These are phyloP conservation scores for Diogma glabrata DNA, from an alignment of 2,888 invertebrate genomes.

Conservation along the genomic window DNA sequence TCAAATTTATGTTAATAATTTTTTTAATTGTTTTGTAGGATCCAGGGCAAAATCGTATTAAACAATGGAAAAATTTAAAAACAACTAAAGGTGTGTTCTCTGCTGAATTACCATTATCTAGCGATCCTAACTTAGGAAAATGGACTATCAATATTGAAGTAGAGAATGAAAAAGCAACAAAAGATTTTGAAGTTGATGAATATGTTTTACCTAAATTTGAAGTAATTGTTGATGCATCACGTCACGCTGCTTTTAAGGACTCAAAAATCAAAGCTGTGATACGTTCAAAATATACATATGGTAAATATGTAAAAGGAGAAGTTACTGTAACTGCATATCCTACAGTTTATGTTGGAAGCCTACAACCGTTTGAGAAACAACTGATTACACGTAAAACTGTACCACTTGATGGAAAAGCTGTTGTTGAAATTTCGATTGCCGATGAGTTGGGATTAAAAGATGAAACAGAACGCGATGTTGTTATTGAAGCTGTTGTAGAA, in stretches of 20 bases:
- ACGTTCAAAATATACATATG: conserved; percentile 77
- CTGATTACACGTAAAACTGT: conserved; percentile 54
- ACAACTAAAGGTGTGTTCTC: conserved; percentile 64
- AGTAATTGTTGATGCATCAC: conserved; percentile 69
- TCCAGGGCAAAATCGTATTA: conserved; percentile 65
- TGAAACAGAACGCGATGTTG: conserved; percentile 67
- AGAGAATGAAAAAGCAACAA: conserved; percentile 14
- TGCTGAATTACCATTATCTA: conserved; percentile 63
- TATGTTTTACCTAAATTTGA: conserved; percentile 91
- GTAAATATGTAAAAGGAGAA: conserved; percentile 76
- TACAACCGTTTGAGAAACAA: conserved; percentile 34
- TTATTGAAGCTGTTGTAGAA: conserved; percentile 79
- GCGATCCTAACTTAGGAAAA: conserved; percentile 72
- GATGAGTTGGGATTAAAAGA: conserved; percentile 69
- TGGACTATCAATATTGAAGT: conserved; percentile 66
- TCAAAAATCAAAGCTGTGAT: conserved; percentile 67
- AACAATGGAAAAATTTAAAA: conserved; percentile 60
- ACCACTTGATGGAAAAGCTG: conserved; percentile 49
- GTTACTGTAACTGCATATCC: conserved; percentile 76
- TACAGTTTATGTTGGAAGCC: conserved; percentile 50
- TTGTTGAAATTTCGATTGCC: conserved; percentile 64
- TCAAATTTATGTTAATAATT: not conserved
- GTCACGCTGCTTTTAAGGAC: conserved; percentile 71
- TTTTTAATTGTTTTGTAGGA: conserved; percentile 40
- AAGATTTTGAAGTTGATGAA: conserved; percentile 61